Evolutionary conservation across 2,113 vertebrate genomes (phyloP).

Genomic region (Fulmarus glacialis): DNA sequence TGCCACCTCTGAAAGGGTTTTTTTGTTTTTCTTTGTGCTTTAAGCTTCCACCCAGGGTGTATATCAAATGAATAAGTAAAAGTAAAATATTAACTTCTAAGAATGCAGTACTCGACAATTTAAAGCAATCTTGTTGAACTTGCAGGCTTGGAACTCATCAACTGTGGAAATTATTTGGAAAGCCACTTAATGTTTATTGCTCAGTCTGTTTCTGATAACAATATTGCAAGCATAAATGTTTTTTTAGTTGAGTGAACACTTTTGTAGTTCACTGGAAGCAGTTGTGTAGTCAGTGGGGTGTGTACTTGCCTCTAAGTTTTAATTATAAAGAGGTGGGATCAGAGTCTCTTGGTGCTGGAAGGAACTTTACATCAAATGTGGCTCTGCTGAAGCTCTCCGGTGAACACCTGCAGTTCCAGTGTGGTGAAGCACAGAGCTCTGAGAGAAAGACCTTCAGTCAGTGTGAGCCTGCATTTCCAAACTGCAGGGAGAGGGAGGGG

Average conservation of each 20-base stretch:
- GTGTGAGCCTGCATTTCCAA: neutral
- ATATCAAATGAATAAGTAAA: neutral
- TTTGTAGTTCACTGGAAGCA: neutral
- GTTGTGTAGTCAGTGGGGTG: neutral
- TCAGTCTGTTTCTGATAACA: neutral
- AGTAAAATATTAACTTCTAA: neutral
- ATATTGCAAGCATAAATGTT: neutral
- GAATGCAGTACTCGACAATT: neutral
- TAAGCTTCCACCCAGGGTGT: neutral
- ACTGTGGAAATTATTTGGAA: neutral
- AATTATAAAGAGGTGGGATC: neutral
- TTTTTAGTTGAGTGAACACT: neutral
- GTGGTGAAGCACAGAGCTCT: neutral
- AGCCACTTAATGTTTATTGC: neutral
- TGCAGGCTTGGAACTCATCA: neutral
- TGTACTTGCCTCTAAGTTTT: neutral
- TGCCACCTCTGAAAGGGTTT: neutral
- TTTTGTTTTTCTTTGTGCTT: neutral
- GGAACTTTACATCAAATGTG: neutral
- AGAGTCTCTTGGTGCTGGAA: neutral
- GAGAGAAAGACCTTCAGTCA: neutral
- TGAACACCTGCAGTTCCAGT: neutral
- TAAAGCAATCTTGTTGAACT: neutral
- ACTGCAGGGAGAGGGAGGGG: neutral
- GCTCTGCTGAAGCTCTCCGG: neutral